Evolutionary conservation across 1,140 invertebrate genomes (phyloP), one percentile per base, ranked within the genome.

Genomic region (Linepithema humile): DNA sequence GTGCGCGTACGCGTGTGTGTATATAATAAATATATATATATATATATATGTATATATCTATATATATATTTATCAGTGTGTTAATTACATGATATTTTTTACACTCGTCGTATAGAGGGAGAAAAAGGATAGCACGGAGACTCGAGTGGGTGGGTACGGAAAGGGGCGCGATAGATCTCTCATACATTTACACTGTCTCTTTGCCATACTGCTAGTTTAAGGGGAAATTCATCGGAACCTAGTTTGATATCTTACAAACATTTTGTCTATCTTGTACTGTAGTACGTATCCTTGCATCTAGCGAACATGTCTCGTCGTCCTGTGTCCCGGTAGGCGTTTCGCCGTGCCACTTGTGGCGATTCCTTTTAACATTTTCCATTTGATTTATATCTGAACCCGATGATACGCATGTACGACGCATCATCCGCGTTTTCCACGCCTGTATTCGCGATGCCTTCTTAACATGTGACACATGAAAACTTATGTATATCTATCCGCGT

Each of bases 81-180:
- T 89, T 92, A 93, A 93, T 93, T 93, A 93, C 93, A 93, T 93
- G 92, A 93, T 93, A 93, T 93, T 90, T 91, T 92, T 91, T 93
- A 92, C 92, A 93, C 89, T 92, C 91, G 92, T 91, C 91, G 89
- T 91, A 92, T 83, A 92, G 89, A 91, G 89, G 91, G 88, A 91
- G 87, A 87, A 87, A 90, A 85, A 85, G 85, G 83, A 87, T 88
- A 82, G 86, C 80, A 82, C 85, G 90, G 75, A 89, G 83, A 74
- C 85, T 55, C 40, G 85, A 85, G 62, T 40, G 35, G 67, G 35
- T n/a, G 10, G 48, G 48, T 3, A 29, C 29, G 20, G 45, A 35
- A 55, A 32, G 48, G 64, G n/a, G 38, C 38, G 26, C 10, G 17
- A 91, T 86, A 90, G 82, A 90, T 87, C 87, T 84, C 88, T 92